Conservation (phyloP, 2,113 vertebrate species). For the Takifugu bimaculatus region DNA sequence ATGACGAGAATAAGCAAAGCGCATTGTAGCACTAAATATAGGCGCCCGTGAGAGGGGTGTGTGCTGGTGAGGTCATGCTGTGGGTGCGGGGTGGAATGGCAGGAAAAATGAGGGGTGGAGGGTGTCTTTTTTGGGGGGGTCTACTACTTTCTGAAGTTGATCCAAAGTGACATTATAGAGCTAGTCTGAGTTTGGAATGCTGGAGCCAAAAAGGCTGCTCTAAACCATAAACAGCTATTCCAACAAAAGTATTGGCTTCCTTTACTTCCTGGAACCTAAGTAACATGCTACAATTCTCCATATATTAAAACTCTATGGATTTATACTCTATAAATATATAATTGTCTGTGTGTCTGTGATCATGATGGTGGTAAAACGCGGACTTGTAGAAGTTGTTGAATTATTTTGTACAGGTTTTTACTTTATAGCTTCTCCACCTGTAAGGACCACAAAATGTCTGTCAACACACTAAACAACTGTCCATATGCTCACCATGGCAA, state of each 20-base stretch:
- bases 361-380: not conserved
- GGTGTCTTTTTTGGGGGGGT: slow-evolving; percentile 25
- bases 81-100: slow-evolving; percentile 36
- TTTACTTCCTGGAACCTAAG: not conserved
- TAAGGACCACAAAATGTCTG: too few species aligned
- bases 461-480: not conserved
- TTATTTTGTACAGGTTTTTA: too few species aligned
- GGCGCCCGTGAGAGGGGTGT: slow-evolving; percentile 45
- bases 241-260: too few species aligned
- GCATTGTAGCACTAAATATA: slow-evolving; percentile 64
- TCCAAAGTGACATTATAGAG: too few species aligned
- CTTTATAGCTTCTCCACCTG: too few species aligned
- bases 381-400: too few species aligned
- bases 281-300: not conserved
- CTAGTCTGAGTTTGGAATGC: too few species aligned
- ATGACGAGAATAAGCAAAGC: slow-evolving; percentile 34
- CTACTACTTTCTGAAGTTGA: too few species aligned
- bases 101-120: slow-evolving; percentile 31
- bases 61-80: slow-evolving; percentile 66
- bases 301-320: too few species aligned
- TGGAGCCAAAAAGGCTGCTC: too few species aligned
- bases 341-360: not conserved
- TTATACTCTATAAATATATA: too few species aligned
- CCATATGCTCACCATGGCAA: slow-evolving; percentile 85
- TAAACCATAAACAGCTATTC: too few species aligned